Evolutionary conservation across 2,113 vertebrate genomes (phyloP), one percentile per base, ranked within the genome.

Genomic region (Mesitornis unicolor): DNA sequence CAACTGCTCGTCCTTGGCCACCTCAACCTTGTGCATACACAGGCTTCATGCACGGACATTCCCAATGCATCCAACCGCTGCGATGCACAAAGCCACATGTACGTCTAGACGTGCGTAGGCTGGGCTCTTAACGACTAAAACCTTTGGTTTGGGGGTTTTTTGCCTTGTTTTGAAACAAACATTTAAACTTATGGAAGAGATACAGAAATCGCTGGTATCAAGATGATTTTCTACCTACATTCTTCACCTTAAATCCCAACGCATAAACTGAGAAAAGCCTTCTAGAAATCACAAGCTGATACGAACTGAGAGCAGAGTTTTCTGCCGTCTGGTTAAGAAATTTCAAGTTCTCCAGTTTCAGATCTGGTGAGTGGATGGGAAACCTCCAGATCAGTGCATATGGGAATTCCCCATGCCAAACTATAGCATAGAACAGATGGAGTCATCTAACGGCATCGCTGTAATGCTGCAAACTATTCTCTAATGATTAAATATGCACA

Each of bases 401-500:
- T 75, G 95, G 93, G 95, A 71, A 95, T 90, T 81, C 92, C 94
- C 84, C 38, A 43, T 38, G 93, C 93, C 92, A 95, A 93, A 45
- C 68, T 53, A 85, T 28, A 84, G 85, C 3, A 80, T 64, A 64
- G 87, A 97, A 92, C 95, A 97, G 95, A 97, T 96, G 96, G 95
- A 97, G 93, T 64, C 76, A 94, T 79, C 87, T 84, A 70, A 68
- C 95, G 96, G 91, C 93, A 69, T 86, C 86, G 71, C 91, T 87
- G 89, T 77, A 94, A 85, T 38, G 73, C 89, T 91, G 87, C 89
- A 91, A 85, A 93, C 91, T 57, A 96, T 71, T 76, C 89, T 84
- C 91, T 96, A 96, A 96, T 97, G 91, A 97, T 96, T 96, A 94
- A 97, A 96, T 85, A 89, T 11, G 77, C 77, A 82, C 81, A 10